Base-by-base conservation (phyloP, 2,888 invertebrate genomes). In the Drosophila infuscata region DNA sequence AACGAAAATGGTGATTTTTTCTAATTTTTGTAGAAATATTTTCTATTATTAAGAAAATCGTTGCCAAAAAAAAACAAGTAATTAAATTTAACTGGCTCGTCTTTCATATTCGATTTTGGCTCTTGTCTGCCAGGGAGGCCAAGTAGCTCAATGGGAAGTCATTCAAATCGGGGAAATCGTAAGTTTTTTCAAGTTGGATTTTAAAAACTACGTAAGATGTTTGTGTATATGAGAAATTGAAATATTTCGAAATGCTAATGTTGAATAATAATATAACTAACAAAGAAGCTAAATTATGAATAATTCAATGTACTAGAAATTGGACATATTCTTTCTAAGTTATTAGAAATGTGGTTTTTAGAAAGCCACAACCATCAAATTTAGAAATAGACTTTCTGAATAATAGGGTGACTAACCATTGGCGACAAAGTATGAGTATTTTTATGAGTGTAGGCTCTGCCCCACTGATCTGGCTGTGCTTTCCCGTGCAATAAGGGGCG, bases 401-500 rank as follows among this genome's bases (percentile, higher is more conserved):
- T 46, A 46, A 46, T 15, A 0, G 46, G 8, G 2, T 46, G 46
- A 46, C 25, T 25, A 41, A n/a, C n/a, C n/a, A 41, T 41, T 41
- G n/a, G 9, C 4, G n/a, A n/a, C n/a, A n/a, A 9, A 9, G 29
- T 3, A 3, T 17, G 49, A 17, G 29, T 29, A 29, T 57, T 9
- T 17, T 6, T 20, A 8, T 32, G 41, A 57, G 46, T 46, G 46
- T 46, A 25, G 3, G 25, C 25, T 25, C 25, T 12, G 25, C 56
- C 56, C 38, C 29, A 33, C 17, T 33, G 54, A 49, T 73, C 63
- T 35, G 35, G 29, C n/a, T n/a, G 20, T 43, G 57, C 73, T 35
- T 65, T 57, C 33, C 56, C 35, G 41, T 49, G 38, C 49, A 25
- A 30, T 58, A 29, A 52, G 35, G 41, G 70, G 70, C 59, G 59